These are phyloP conservation scores for Drosophila grimshawi DNA, from an alignment of 1,140 invertebrate genomes.

Conservation along the genomic window DNA sequence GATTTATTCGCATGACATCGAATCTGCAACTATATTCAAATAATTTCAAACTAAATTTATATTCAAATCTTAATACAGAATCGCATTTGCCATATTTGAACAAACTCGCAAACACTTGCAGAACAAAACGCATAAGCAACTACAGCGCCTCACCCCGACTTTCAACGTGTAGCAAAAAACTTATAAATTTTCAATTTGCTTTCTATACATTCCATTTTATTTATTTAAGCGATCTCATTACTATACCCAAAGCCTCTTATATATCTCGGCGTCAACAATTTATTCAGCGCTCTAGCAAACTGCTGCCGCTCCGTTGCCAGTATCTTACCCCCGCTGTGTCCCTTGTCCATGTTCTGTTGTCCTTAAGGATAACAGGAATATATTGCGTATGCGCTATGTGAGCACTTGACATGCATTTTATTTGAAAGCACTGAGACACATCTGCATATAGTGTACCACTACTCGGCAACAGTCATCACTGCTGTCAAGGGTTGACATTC, in stretches of 20 bases:
- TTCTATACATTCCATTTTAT: slow-evolving; percentile 2
- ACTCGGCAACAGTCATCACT: slow-evolving; percentile 27
- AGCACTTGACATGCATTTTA: slow-evolving; percentile 59
- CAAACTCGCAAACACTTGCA: not conserved
- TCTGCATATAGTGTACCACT: slow-evolving; percentile 53
- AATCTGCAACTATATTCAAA: too few species aligned
- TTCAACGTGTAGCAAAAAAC: not conserved
- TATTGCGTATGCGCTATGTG: slow-evolving; percentile 61
- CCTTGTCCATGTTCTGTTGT: slow-evolving; percentile 5
- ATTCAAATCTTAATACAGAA: too few species aligned
- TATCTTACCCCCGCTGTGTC: not conserved
- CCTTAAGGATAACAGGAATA: slow-evolving; percentile 46
- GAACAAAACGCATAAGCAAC: too few species aligned
- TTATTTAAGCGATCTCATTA: not conserved
- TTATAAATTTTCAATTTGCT: not conserved
- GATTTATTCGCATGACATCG: too few species aligned
- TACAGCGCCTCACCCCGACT: not conserved
- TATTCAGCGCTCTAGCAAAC: slow-evolving; percentile 11
- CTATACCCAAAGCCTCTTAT: not conserved
- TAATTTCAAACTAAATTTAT: too few species aligned
- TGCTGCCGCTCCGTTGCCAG: slow-evolving; percentile 18
- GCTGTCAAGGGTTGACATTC: slow-evolving; percentile 55
- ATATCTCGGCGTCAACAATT: slow-evolving; percentile 15
- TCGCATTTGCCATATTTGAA: too few species aligned
- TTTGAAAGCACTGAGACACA: slow-evolving; percentile 46